Base-by-base conservation (phyloP, 2,888 invertebrate species). In the Sialis lutaria region DNA sequence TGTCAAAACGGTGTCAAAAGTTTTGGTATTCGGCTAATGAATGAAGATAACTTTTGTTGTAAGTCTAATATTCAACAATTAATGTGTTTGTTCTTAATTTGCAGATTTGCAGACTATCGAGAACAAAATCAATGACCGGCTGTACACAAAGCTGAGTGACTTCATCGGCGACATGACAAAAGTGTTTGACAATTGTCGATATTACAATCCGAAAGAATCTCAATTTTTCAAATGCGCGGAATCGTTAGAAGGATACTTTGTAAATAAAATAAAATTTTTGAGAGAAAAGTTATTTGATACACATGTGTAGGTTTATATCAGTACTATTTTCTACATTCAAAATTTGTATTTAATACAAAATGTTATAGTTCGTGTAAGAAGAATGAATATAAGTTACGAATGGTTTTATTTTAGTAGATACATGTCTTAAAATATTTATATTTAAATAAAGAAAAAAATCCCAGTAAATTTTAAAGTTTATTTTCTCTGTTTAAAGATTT, bases 151-250 rank as follows among this genome's bases (percentile, higher is more conserved):
- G 62, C 72, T 96, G 56, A 85, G 88, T 63, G 93, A 97, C 63
- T 95, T 96, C 67, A 89, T 95, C 60, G 90, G 90, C 63, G 97
- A 97, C 65, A 90, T 96, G 81, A 93, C 91, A 52, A 91, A 92
- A 69, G 92, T 98, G 62, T 96, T 97, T 68, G 95, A 97, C 70
- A 98, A 98, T 69, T 97, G 97, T 73, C 84, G 96, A 54, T 90
- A 91, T 63, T 96, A 93, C 69, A 96, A 96, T 69, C 89, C 92
- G 50, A 85, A 87, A 61, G 92, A 92, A 64, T 91, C 95, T 12
- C 87, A 90, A 51, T 93, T 95, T 69, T 95, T 88, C 69, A 86
- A 92, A 60, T 93, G 93, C 70, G 96, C 96, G 22, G 93, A 95
- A 64, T 83, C 87, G 47, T 73, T 97, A 52, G 96, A 97, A 70